Conservation (phyloP, 1,140 invertebrate genomes). For the Pseudoatta argentina region DNA sequence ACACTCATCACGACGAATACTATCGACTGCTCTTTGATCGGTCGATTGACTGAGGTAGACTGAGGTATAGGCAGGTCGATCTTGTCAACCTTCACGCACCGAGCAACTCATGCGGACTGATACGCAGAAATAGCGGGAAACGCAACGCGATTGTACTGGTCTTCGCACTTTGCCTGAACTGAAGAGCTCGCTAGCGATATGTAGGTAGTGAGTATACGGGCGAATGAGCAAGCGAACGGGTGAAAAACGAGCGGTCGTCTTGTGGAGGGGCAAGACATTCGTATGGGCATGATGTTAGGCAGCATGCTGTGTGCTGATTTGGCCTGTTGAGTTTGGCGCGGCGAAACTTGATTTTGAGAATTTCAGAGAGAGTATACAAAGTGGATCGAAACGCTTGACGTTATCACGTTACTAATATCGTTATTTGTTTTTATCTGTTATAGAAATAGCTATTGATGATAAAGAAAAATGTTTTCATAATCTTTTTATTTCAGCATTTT, state of each 20-base stretch:
- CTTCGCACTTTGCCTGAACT: constrained; percentile 43
- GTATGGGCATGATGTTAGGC: background rate
- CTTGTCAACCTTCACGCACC: constrained; percentile 36
- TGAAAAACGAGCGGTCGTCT: background rate
- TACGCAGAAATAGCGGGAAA: constrained; percentile 39
- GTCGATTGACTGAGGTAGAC: background rate
- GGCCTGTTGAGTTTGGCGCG: background rate
- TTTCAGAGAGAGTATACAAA: background rate
- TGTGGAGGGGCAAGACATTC: constrained; percentile 34
- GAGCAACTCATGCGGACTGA: constrained; percentile 45
- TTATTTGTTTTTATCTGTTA: background rate
- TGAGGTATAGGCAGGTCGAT: constrained; percentile 7
- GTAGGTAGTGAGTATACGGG: constrained; percentile 40
- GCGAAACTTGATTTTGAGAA: background rate
- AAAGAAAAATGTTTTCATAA: background rate
- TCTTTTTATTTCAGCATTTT: background rate
- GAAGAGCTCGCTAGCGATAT: constrained; percentile 48
- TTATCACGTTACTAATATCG: background rate
- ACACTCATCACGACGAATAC: constrained; percentile 68
- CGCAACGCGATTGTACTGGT: constrained; percentile 34
- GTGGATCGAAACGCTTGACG: background rate
- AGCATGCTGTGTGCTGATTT: background rate
- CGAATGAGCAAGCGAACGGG: background rate
- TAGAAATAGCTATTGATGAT: background rate
- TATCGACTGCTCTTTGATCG: constrained; percentile 32